Conservation (phyloP, 2,797 vertebrate species). For the Notoglanidium macrostoma region DNA sequence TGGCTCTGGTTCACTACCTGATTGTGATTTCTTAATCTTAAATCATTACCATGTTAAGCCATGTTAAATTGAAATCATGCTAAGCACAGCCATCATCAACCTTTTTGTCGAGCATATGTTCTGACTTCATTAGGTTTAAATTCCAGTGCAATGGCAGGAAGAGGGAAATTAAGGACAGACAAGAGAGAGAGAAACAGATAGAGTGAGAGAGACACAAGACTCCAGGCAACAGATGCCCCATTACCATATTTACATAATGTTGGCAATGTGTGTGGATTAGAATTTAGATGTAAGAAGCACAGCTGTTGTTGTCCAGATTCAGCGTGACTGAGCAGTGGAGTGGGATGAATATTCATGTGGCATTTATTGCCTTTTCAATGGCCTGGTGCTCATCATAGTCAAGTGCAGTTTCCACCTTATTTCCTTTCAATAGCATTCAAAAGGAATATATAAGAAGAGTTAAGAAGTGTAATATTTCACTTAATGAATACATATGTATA, state of each 20-base stretch:
- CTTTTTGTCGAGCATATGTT: slow-evolving; percentile 44
- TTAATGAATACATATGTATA: neutral
- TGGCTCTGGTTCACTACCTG: neutral
- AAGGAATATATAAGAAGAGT: neutral
- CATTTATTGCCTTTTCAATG: slow-evolving; percentile 68
- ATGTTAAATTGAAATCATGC: slow-evolving; percentile 42
- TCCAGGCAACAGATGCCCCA: slow-evolving; percentile 73
- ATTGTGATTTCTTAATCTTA: neutral
- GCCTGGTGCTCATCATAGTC: slow-evolving; percentile 42
- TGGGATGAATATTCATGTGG: slow-evolving; percentile 69
- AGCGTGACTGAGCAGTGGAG: slow-evolving; percentile 23
- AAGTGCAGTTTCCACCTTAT: neutral
- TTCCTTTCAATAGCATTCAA: neutral
- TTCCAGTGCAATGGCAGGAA: slow-evolving; percentile 33
- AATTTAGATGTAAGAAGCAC: slow-evolving; percentile 68
- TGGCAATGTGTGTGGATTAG: slow-evolving; percentile 66
- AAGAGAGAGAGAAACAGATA: slow-evolving; percentile 22
- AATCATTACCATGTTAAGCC: slow-evolving; percentile 7
- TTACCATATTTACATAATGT: slow-evolving; percentile 75
- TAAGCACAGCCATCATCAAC: slow-evolving; percentile 24
- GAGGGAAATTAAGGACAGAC: slow-evolving; percentile 39
- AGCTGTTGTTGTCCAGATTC: slow-evolving; percentile 68
- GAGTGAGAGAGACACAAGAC: slow-evolving; percentile 52
- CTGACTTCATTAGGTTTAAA: slow-evolving; percentile 35
- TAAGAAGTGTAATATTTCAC: neutral